phyloP scores from a whole-genome alignment of 2,113 vertebrate species.

The Zosterops pallidus region DNA sequence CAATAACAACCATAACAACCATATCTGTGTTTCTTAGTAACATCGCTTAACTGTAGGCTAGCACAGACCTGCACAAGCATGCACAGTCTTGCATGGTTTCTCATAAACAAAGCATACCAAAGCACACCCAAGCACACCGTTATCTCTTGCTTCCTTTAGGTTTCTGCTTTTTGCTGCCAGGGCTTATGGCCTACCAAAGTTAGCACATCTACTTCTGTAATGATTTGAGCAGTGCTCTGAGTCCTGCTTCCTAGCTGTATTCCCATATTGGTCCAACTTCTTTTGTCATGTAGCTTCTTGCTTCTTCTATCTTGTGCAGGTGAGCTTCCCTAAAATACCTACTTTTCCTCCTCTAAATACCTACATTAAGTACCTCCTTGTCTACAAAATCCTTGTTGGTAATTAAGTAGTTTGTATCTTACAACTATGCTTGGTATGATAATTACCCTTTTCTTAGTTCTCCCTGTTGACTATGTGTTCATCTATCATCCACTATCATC shows the following conservation, averaged over 20 bases:
- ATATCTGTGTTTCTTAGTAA: background rate
- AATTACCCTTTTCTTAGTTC: slow-evolving; percentile 1
- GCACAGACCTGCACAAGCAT: background rate
- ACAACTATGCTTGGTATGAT: background rate
- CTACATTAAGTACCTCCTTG: background rate
- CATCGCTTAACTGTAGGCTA: background rate
- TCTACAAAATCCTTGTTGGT: background rate
- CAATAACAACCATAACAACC: background rate
- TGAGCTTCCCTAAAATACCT: background rate
- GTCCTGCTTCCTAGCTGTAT: background rate
- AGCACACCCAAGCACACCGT: background rate
- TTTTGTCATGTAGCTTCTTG: background rate
- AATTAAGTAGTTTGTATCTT: slow-evolving; percentile 4
- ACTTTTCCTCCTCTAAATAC: background rate
- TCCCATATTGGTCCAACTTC: background rate
- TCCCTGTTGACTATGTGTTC: background rate
- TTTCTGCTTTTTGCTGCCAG: background rate
- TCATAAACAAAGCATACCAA: background rate
- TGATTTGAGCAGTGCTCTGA: background rate
- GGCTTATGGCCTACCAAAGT: background rate
- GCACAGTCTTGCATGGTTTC: background rate
- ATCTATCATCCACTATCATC: background rate
- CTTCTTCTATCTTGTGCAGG: background rate
- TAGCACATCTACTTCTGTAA: background rate
- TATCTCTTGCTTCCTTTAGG: background rate